Base-by-base conservation (phyloP, 2,888 invertebrate species). In the Podabrus alpinus region DNA sequence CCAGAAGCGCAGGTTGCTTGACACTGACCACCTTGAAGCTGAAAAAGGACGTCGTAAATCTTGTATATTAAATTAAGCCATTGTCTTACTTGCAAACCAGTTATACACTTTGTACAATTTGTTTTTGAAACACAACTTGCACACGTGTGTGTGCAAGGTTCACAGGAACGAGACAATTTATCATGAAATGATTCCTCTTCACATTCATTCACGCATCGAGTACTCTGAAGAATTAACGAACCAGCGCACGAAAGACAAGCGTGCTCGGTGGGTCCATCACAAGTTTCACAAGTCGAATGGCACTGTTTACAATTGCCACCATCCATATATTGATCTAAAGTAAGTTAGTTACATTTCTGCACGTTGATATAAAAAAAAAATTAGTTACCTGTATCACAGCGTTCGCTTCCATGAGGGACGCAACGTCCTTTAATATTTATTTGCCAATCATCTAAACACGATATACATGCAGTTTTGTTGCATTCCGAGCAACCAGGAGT, bases 1-100 rank as follows among this genome's bases (percentile, higher is more conserved):
- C 95, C 95, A 80, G 84, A 90, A 69, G 94, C 94, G 83, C 96
- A 96, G 2, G 94, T 90, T 1, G 94, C 93, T 73, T 93, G 89
- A 85, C 96, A 96, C 77, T 94, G 93, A 25, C 95, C 95, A 77
- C 94, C 94, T 87, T 96, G 95, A 69, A 96, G 88, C 82, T 88
- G 77, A 66, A 83, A 83, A 69, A 76, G 68, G 7, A 21, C 5
- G 7, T n/a, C 0, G 45, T n/a, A 45, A 45, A n/a, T 2, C 5
- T 45, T 45, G 45, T 2, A 45, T 45, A n/a, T 9, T 24, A 21
- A 24, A 15, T 66, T 66, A 19, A 24, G 2, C 9, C 1, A 24
- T 15, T 15, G 4, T 15, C 77, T 81, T 80, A 88, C 87, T 81
- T 94, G 91, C 80, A 95, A 88, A 1, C 94, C 92, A 70, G 91